A percentile compares a stretch with the other conserved stretches of the same genome.
Conservation (phyloP, 2,797 vertebrate genomes). For the Cossypha heuglini region DNA sequence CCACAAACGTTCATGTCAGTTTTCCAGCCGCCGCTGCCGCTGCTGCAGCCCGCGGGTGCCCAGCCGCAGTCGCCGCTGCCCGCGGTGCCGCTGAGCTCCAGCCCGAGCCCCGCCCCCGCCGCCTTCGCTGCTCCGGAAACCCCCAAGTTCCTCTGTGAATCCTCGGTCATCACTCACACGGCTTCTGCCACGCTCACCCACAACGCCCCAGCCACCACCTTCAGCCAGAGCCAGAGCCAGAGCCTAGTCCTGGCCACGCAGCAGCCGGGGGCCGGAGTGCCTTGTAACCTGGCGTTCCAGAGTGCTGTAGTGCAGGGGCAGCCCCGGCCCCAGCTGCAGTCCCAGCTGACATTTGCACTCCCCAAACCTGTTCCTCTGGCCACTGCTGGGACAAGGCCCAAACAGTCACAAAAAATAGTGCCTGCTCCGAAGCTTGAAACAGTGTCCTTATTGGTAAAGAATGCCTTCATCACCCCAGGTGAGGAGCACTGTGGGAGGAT, state of each 20-base stretch:
- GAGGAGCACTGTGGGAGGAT: neutral
- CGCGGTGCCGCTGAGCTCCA: slow-evolving; percentile 70
- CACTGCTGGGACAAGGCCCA: slow-evolving; percentile 76
- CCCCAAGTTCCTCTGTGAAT: slow-evolving; percentile 68
- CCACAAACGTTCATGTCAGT: slow-evolving; percentile 80
- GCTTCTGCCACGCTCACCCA: slow-evolving; percentile 81
- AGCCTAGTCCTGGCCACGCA: slow-evolving; percentile 72
- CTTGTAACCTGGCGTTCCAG: slow-evolving; percentile 74
- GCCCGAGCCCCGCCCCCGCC: slow-evolving; percentile 58
- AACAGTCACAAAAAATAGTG: slow-evolving; percentile 84
- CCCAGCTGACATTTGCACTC: slow-evolving; percentile 79
- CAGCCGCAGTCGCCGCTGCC: slow-evolving; percentile 63
- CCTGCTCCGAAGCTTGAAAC: slow-evolving; percentile 81
- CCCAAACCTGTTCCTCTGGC: slow-evolving; percentile 80
- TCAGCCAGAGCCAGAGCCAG: slow-evolving; percentile 82
- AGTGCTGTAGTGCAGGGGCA: slow-evolving; percentile 60
- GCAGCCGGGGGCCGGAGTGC: slow-evolving; percentile 43
- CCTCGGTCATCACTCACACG: slow-evolving; percentile 83
- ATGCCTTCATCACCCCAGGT: slow-evolving; percentile 84
- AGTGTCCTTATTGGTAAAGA: slow-evolving; percentile 78
- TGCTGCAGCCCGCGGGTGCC: slow-evolving; percentile 42
- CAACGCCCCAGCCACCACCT: slow-evolving; percentile 80
- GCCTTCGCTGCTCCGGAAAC: slow-evolving; percentile 54
- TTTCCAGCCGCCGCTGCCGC: slow-evolving; percentile 73
- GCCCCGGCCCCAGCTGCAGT: slow-evolving; percentile 61